Base-by-base conservation (phyloP, 2,888 invertebrate genomes). In the Saturnia japonica region DNA sequence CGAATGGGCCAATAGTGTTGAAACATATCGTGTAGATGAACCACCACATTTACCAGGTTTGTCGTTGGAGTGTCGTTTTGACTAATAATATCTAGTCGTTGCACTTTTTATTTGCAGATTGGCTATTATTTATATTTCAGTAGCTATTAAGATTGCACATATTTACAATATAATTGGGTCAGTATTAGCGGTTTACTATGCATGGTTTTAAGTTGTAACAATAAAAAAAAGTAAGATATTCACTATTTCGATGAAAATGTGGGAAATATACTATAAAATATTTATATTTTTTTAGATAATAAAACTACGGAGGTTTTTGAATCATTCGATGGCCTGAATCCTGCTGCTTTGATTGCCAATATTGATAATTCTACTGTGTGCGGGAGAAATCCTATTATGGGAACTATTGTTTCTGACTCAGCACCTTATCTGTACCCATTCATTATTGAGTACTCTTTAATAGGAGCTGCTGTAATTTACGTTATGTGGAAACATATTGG, bases 401-500 rank as follows among this genome's bases (percentile, higher is more conserved):
- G 98, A 66, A 97, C 96, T 68, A 98, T 98, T 80, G 98, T 98
- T 12, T 96, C 97, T 82, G 98, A 98, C 85, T 97, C 99, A 0
- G 98, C 99, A 14, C 99, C 99, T 0, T 99, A 98, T 89, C 95
- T 99, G 69, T 99, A 98, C 91, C 99, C 99, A 0, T 99, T 99
- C 91, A 98, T 98, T 83, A 98, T 99, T 82, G 98, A 99, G 88
- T 99, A 99, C 92, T 98, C 98, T 74, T 94, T 99, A 76, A 98
- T 99, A 83, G 98, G 98, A 28, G 98, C 99, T 68, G 98, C 98
- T 69, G 98, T 99, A 60, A 96, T 99, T 82, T 99, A 98, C 88
- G 97, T 98, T 70, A 99, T 99, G 98, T 99, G 99, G 99, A 97
- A 97, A 86, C 98, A 98, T 86, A 98, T 98, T 88, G 98, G 98